Base-by-base conservation (phyloP, 1,140 invertebrate genomes). In the Macrobrachium rosenbergii region DNA sequence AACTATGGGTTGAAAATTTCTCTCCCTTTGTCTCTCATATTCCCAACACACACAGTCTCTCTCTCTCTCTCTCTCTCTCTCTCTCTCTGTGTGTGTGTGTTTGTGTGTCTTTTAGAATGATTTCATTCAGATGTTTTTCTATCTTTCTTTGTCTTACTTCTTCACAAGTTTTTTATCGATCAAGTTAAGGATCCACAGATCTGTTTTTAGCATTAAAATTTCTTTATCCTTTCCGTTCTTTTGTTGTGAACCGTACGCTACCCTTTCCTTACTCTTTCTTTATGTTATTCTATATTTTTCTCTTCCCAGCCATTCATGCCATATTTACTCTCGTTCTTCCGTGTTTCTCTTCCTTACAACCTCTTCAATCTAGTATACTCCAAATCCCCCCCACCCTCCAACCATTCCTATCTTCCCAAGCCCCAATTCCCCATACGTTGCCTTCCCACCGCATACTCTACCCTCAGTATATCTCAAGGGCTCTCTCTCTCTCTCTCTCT, bases 21-120 rank as follows among this genome's bases (percentile, higher is more conserved):
- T 14, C 37, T 75, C 58, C 28, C 43, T 19, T 75, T 43, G 37
- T 23, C 21, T 73, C 69, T 43, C 10, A 23, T 37, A 45, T 37
- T n/a, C 8, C 23, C 43, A 17, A 43, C 11, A n/a, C 23, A 45
- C 19, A 12, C 23, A 43, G 0, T 75, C 72, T 75, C 23, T 75
- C 72, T 75, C 73, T 75, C 73, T 75, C 73, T 75, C 73, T 75
- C 69, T 73, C 69, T 73, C 69, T 73, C 69, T 73, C 69, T 73
- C 69, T 73, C 21, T 73, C 69, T 73, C 69, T 73, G n/a, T n/a
- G n/a, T n/a, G n/a, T n/a, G n/a, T n/a, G n/a, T n/a, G n/a, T n/a
- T n/a, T n/a, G n/a, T n/a, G n/a, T n/a, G n/a, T n/a, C n/a, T n/a
- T 64, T 64, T 21, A 19, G 17, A 19, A 2, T 21, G 17, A 17